Conservation (phyloP, 2,888 invertebrate genomes). For the Acanthosepion lycidas region DNA sequence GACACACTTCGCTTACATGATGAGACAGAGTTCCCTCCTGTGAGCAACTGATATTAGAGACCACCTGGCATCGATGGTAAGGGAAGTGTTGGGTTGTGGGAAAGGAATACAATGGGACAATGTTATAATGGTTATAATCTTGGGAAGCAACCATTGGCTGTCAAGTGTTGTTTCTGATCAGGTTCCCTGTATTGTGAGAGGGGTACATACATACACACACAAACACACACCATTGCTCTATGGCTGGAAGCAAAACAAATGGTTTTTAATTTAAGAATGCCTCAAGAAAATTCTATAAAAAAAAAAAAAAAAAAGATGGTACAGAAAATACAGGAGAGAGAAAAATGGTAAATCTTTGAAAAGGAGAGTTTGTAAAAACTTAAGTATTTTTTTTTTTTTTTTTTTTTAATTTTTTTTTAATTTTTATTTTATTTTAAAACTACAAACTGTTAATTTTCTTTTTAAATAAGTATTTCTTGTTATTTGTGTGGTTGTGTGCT, state of each 20-base stretch:
- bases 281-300: not conserved
- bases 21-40: slow-evolving; percentile 87
- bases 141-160: not conserved
- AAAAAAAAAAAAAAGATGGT: too few species aligned
- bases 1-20: slow-evolving; percentile 81
- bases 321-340: not conserved
- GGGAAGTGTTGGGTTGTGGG: not conserved
- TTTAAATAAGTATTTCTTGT: too few species aligned
- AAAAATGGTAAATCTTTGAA: not conserved
- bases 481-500: too few species aligned
- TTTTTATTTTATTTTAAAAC: too few species aligned
- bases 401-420: too few species aligned
- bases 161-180: not conserved
- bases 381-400: too few species aligned
- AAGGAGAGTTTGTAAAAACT: not conserved
- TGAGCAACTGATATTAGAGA: not conserved
- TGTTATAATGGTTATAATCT: not conserved
- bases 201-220: not conserved
- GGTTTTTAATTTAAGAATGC: not conserved
- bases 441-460: too few species aligned
- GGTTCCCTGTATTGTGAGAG: not conserved
- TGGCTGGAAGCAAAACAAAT: not conserved
- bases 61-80: not conserved
- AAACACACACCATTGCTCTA: not conserved
- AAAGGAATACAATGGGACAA: too few species aligned